Evolutionary conservation across 2,797 vertebrate genomes (phyloP), one percentile per base, ranked within the genome.

Genomic region (Acanthurus lineatus): DNA sequence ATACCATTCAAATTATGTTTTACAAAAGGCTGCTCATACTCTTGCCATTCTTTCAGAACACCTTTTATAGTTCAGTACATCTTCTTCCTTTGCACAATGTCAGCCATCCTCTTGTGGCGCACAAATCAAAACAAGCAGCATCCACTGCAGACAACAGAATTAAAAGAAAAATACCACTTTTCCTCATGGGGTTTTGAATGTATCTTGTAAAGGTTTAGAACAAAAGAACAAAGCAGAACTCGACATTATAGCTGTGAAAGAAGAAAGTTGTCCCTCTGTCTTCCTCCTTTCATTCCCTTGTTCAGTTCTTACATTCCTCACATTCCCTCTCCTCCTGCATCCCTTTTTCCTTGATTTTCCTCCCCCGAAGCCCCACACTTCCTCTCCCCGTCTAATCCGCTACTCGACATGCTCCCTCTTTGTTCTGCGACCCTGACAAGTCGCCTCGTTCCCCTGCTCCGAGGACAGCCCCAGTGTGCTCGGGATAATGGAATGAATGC

Each of bases 401-500:
- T 57, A 68, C 88, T 90, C 90, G 84, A 91, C 92, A 93, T 90
- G 88, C 84, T 92, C 86, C 81, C 82, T 89, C 91, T 94, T 93
- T 93, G 93, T 93, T 92, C 91, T 76, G 79, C 74, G 82, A 90
- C 89, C 90, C 90, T 91, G 92, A 92, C 90, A 92, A 90, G 87
- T 90, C 87, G 84, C 89, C 91, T 91, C 67, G 70, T 88, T 90
- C 83, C 84, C 85, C 65, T 70, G 88, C 87, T 89, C 87, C 72
- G 71, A 90, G 89, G 91, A 91, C 88, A 79, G 84, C 84, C 81
- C 88, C 80, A 72, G 87, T 90, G 85, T 76, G 86, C 86, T 79
- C 3, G n/a, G 90, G 91, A 92, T 93, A 93, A 93, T 94, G 89
- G 91, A 92, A 94, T 88, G 87, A 92, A 90, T 81, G 87, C 76